Percentiles rank a stretch among this genome's conserved stretches.
Conservation (phyloP, 1,140 invertebrate genomes). For the Yoshiicerus persimilis region DNA sequence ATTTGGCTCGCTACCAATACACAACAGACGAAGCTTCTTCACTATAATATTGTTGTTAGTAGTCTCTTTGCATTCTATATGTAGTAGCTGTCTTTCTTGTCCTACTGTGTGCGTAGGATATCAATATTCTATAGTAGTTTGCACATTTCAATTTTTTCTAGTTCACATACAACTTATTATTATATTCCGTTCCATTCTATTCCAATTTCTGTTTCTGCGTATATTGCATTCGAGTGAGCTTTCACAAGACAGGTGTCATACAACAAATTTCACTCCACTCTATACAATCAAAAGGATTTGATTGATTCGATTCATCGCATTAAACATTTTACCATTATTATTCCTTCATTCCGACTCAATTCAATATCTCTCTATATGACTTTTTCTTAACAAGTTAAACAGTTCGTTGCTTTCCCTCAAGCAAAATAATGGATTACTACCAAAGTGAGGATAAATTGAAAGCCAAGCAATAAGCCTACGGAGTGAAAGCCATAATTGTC, state of each 20-base stretch:
- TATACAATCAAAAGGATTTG: background rate
- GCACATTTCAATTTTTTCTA: background rate
- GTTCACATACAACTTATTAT: background rate
- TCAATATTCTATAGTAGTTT: background rate
- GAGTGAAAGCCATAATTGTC: background rate
- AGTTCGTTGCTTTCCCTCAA: background rate
- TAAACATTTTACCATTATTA: background rate
- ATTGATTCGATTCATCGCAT: background rate
- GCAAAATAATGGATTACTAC: background rate
- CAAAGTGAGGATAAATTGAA: background rate
- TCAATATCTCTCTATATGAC: background rate
- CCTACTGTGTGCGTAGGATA: background rate
- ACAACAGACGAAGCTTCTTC: background rate
- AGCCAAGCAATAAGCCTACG: background rate
- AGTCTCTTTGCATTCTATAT: background rate
- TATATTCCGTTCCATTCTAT: background rate
- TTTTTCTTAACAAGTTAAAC: background rate
- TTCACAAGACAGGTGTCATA: background rate
- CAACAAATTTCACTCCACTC: background rate
- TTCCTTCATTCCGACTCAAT: background rate
- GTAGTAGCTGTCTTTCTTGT: background rate
- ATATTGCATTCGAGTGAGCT: background rate
- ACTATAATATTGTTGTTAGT: no score
- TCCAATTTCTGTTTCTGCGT: background rate
- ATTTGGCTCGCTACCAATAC: background rate